These are phyloP conservation scores for Diarsia dahlii DNA, from an alignment of 2,888 invertebrate genomes.

Conservation along the genomic window DNA sequence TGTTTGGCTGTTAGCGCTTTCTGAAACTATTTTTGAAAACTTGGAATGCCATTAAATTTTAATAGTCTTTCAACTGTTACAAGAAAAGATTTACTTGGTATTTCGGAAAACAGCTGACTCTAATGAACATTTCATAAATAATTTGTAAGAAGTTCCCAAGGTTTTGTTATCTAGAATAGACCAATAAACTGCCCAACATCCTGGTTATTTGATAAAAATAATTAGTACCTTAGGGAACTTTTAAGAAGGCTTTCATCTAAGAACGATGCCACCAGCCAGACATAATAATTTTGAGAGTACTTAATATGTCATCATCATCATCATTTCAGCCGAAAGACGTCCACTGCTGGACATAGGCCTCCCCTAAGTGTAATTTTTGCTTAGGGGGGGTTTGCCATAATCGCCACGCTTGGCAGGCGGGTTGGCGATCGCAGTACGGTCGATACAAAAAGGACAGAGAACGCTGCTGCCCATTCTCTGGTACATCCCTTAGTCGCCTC, in stretches of 20 bases:
- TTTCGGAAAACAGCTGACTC: background rate
- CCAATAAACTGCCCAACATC: background rate
- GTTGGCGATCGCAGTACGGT: too few relatives aligned
- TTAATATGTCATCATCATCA: too few relatives aligned
- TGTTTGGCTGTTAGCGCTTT: background rate
- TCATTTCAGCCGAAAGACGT: too few relatives aligned
- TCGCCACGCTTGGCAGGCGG: too few relatives aligned
- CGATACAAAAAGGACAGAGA: too few relatives aligned
- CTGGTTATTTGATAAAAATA: background rate
- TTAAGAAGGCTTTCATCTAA: background rate
- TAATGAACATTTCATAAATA: background rate
- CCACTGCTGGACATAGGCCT: too few relatives aligned
- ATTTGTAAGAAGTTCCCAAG: background rate
- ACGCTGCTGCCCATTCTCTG: too few relatives aligned
- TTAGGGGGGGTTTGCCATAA: too few relatives aligned
- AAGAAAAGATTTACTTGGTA: background rate
- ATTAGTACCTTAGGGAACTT: background rate
- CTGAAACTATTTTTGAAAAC: background rate
- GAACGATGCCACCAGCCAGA: background rate
- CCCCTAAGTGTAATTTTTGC: too few relatives aligned
- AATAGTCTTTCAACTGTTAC: too few relatives aligned
- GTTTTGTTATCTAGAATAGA: background rate
- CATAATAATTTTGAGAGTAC: background rate
- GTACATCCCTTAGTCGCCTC: too few relatives aligned
- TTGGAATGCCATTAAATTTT: too few relatives aligned